These are phyloP conservation scores for Pseudomyrmex flavicornis DNA, from an alignment of 1,140 invertebrate species.

Conservation along the genomic window DNA sequence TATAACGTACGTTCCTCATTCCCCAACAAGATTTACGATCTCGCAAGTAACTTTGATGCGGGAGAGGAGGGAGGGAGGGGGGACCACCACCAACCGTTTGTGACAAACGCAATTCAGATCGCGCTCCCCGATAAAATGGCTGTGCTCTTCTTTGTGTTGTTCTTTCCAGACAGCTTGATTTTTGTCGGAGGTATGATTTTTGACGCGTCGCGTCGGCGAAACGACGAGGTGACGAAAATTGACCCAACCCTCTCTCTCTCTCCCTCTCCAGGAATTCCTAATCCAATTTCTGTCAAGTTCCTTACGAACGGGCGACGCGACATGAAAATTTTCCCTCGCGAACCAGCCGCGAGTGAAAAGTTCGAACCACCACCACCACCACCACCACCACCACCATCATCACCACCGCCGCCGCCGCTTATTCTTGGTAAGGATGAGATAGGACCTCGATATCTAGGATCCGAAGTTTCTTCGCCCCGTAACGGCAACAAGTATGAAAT, in stretches of 20 bases:
- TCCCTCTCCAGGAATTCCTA: slow-evolving; percentile 44
- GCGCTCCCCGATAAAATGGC: slow-evolving; percentile 29
- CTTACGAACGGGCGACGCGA: slow-evolving; percentile 24
- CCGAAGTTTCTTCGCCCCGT: slow-evolving; percentile 11
- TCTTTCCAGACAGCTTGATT: slow-evolving; percentile 46
- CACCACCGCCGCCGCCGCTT: background rate
- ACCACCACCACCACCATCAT: slow-evolving; percentile 7
- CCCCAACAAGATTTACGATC: slow-evolving; percentile 31
- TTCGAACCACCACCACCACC: slow-evolving; percentile 38
- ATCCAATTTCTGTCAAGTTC: slow-evolving; percentile 63
- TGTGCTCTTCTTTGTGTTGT: slow-evolving; percentile 42
- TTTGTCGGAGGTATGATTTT: slow-evolving; percentile 49
- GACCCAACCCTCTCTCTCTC: slow-evolving; percentile 29
- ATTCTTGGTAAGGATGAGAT: slow-evolving; percentile 1
- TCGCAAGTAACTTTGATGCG: slow-evolving; percentile 23
- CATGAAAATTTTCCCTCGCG: slow-evolving; percentile 51
- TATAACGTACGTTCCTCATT: background rate
- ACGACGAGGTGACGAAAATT: slow-evolving; percentile 62
- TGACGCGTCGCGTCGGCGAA: slow-evolving; percentile 33
- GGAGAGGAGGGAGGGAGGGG: background rate
- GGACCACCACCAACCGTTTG: slow-evolving; percentile 11
- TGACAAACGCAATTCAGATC: slow-evolving; percentile 57
- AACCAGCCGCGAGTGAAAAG: slow-evolving; percentile 45
- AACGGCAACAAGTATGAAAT: slow-evolving; percentile 48
- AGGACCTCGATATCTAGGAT: slow-evolving; percentile 25